A percentile compares a stretch with the other conserved stretches of the same genome.
Conservation (phyloP, 2,797 vertebrate species). For the Diplodus puntazzo region DNA sequence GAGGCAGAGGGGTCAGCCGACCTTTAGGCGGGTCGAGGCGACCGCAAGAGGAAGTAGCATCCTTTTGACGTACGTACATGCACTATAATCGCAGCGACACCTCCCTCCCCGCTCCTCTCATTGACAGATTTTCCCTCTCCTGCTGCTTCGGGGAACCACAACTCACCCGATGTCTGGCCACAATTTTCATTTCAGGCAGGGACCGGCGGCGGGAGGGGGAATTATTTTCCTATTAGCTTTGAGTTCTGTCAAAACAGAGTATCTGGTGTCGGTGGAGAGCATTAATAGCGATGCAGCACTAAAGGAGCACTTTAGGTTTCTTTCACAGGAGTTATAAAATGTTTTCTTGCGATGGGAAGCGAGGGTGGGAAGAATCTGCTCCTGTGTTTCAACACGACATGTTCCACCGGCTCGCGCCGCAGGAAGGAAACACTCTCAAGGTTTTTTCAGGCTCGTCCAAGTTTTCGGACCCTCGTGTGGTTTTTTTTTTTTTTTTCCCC, state of each 20-base stretch:
- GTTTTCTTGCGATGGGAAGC: not conserved
- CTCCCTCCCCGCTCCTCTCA: slow-evolving; percentile 21
- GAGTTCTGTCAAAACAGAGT: slow-evolving; percentile 74
- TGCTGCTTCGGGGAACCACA: slow-evolving; percentile 48
- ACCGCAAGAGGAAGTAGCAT: slow-evolving; percentile 23
- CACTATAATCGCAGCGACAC: slow-evolving; percentile 15
- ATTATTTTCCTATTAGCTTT: slow-evolving; percentile 73
- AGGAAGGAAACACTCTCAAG: slow-evolving; percentile 48
- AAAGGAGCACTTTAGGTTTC: slow-evolving; percentile 28
- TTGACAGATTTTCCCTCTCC: slow-evolving; percentile 50
- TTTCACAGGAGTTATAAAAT: not conserved
- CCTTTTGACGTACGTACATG: slow-evolving; percentile 33
- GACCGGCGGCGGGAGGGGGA: slow-evolving; percentile 53
- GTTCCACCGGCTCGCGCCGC: slow-evolving; percentile 31
- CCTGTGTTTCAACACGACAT: slow-evolving; percentile 35
- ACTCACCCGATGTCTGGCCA: slow-evolving; percentile 59
- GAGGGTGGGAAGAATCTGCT: slow-evolving; percentile 19
- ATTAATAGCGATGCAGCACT: slow-evolving; percentile 41
- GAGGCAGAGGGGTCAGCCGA: slow-evolving; percentile 22
- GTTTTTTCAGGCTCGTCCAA: slow-evolving; percentile 25
- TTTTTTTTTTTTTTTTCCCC: slow-evolving; percentile 26
- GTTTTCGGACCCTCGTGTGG: slow-evolving; percentile 11
- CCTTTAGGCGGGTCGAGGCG: not conserved
- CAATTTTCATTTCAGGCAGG: slow-evolving; percentile 62
- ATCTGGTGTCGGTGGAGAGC: slow-evolving; percentile 65